Percentiles rank a stretch among this genome's conserved stretches.
These are phyloP conservation scores for Celastrina argiolus DNA, from an alignment of 2,888 invertebrate genomes.

Conservation along the genomic window DNA sequence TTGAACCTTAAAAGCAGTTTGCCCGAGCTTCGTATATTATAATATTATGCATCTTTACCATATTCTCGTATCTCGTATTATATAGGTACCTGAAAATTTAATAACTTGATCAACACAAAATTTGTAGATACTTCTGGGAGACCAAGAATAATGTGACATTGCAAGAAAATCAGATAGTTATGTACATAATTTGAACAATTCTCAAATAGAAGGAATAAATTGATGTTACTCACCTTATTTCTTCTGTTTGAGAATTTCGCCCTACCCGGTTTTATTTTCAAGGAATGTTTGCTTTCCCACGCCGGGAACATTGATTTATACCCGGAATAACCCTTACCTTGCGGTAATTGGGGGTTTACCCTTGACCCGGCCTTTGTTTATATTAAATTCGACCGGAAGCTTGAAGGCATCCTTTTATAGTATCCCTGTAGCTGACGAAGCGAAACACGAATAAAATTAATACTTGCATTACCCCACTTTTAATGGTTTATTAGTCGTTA, in stretches of 20 bases:
- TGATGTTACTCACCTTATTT: too few relatives aligned
- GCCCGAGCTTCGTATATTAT: background rate
- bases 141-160: too few relatives aligned
- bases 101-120: too few relatives aligned
- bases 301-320: background rate
- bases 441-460: too few relatives aligned
- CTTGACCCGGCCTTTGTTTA: background rate
- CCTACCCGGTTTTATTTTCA: background rate
- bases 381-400: background rate
- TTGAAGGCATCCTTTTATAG: background rate
- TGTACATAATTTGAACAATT: too few relatives aligned
- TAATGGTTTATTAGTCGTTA: too few relatives aligned
- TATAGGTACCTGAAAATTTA: too few relatives aligned
- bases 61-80: background rate
- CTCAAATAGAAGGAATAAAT: too few relatives aligned
- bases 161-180: too few relatives aligned
- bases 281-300: background rate
- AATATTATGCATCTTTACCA: constrained; percentile 6
- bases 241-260: too few relatives aligned
- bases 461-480: too few relatives aligned
- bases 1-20: constrained; percentile 19
- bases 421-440: background rate
- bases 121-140: too few relatives aligned
- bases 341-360: background rate
- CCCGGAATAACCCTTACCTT: background rate